These are phyloP conservation scores for Pagetopsis macropterus DNA, from an alignment of 2,797 vertebrate species.

Conservation along the genomic window DNA sequence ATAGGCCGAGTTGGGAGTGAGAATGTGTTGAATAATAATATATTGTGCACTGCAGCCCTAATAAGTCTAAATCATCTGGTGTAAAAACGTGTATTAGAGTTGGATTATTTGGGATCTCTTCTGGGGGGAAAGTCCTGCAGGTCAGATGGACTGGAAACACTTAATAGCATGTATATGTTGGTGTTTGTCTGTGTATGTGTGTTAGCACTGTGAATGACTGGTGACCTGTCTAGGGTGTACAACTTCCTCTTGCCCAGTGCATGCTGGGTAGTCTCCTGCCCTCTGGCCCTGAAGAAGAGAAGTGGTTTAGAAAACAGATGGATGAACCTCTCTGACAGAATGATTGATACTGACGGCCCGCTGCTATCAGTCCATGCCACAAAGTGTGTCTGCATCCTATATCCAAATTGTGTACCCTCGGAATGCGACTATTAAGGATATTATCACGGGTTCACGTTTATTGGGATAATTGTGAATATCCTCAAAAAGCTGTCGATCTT, in stretches of 20 bases:
- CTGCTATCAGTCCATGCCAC: neutral
- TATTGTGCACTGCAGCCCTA: neutral
- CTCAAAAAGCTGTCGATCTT: no score
- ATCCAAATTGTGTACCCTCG: no score
- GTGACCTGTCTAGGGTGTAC: neutral
- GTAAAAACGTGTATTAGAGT: no score
- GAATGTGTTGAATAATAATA: no score
- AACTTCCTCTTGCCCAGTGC: conserved; percentile 4
- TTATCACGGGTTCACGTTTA: no score
- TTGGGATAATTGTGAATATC: no score
- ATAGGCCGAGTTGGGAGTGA: no score
- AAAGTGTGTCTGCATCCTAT: neutral
- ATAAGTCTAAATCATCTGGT: neutral
- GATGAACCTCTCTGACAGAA: neutral
- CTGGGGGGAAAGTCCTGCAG: neutral
- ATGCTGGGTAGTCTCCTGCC: conserved; percentile 19
- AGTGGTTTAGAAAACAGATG: conserved; percentile 17
- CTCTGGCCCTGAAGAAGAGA: neutral
- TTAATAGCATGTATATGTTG: conserved; percentile 1
- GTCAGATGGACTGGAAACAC: conserved; percentile 12
- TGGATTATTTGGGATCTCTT: neutral
- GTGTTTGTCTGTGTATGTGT: neutral
- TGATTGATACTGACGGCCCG: neutral
- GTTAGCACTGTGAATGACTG: conserved; percentile 1
- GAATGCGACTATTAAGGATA: no score